Conservation (phyloP, 2,888 invertebrate species). For the Dicyrtomina minuta region DNA sequence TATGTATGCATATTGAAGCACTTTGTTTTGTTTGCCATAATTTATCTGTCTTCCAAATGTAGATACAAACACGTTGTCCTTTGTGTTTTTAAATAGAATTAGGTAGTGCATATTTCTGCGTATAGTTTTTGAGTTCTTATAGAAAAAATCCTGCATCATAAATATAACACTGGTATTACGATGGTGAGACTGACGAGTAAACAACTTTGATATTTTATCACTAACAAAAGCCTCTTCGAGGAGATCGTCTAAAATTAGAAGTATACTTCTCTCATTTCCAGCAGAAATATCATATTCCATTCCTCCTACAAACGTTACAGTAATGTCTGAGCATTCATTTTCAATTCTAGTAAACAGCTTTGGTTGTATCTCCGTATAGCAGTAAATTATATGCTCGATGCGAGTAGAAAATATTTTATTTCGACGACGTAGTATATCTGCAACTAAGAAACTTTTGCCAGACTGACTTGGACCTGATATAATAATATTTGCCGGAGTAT, state of each 20-base stretch:
- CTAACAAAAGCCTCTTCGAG: not conserved
- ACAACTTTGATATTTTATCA: not conserved
- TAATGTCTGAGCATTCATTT: too few species aligned
- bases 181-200: not conserved
- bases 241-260: not conserved
- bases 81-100: not conserved
- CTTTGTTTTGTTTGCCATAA: not conserved
- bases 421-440: not conserved
- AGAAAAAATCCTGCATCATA: not conserved
- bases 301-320: not conserved
- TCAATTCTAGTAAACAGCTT: not conserved
- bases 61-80: not conserved
- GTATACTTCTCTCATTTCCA: not conserved
- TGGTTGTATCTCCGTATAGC: not conserved
- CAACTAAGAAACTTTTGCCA: slow-evolving; percentile 1
- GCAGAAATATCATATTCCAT: not conserved
- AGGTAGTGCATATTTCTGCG: not conserved
- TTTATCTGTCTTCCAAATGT: not conserved
- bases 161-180: not conserved
- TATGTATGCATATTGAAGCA: not conserved
- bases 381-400: not conserved
- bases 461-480: not conserved
- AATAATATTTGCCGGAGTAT: not conserved
- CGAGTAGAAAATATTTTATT: not conserved
- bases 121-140: not conserved